Percentiles rank a stretch among this genome's conserved stretches.
phyloP scores from a whole-genome alignment of 2,797 vertebrate species.

The Emydoidea blandingii region DNA sequence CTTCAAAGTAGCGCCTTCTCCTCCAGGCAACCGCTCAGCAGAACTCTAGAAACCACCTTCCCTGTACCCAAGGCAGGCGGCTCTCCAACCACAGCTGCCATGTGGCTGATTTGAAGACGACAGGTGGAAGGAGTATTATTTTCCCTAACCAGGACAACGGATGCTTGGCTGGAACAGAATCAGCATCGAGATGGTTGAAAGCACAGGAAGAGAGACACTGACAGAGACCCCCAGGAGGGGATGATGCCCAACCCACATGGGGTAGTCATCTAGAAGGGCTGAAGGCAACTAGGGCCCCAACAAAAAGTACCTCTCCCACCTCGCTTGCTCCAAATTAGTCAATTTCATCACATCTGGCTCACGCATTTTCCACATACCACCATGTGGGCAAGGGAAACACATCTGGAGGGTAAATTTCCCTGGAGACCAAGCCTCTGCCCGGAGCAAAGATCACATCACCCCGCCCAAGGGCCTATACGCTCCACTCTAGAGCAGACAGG shows the following conservation, averaged over 20 bases:
- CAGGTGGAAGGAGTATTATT: accelerated
- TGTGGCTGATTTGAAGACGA: accelerated
- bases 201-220: background rate
- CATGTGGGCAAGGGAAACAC: background rate
- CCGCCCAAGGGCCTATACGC: background rate
- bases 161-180: background rate
- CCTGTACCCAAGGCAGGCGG: accelerated
- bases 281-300: background rate
- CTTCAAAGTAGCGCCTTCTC: background rate
- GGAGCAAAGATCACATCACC: background rate
- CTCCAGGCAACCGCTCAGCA: background rate
- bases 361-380: accelerated
- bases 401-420: too few species aligned
- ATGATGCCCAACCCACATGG: accelerated
- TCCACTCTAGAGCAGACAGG: background rate
- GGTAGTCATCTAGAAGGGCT: background rate
- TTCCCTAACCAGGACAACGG: accelerated
- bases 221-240: accelerated
- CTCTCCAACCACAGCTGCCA: background rate
- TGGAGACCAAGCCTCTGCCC: background rate
- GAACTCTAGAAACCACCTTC: accelerated
- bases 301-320: background rate
- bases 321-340: background rate
- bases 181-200: accelerated
- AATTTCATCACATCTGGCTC: accelerated